Percentiles rank a stretch among this genome's conserved stretches.
Conservation (phyloP, 2,888 invertebrate species). For the Alloscopus bannaensis region DNA sequence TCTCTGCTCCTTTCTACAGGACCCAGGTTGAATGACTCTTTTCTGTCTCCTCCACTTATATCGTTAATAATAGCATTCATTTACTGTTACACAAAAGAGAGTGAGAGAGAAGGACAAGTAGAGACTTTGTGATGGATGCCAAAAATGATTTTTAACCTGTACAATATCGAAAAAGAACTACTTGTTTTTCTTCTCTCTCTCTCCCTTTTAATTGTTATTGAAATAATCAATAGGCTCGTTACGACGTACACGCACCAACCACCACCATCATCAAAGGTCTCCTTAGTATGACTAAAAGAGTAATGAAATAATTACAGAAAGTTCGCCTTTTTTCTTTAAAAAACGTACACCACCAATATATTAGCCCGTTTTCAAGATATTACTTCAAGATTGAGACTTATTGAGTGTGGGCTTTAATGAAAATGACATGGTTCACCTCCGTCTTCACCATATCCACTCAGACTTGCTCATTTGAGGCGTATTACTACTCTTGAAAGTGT, state of each 20-base stretch:
- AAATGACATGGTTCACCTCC: slow-evolving; percentile 4
- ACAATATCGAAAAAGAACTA: slow-evolving; percentile 4
- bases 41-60: not conserved
- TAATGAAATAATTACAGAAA: not conserved
- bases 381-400: too few relatives aligned
- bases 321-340: not conserved
- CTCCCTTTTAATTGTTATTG: slow-evolving; percentile 22
- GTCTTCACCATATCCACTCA: not conserved
- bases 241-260: not conserved
- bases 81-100: slow-evolving; percentile 11
- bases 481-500: not conserved
- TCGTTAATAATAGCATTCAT: not conserved
- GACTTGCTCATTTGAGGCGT: not conserved
- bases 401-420: not conserved
- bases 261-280: not conserved
- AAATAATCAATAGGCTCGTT: slow-evolving; percentile 19
- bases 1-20: not conserved
- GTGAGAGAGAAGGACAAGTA: too few relatives aligned
- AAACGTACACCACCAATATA: too few relatives aligned
- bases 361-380: too few relatives aligned
- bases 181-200: slow-evolving; percentile 20
- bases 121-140: slow-evolving; percentile 28
- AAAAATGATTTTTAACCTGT: slow-evolving; percentile 40
- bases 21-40: slow-evolving; percentile 23
- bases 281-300: not conserved